Evolutionary conservation across 2,113 vertebrate genomes (phyloP).

Genomic region (Gambusia affinis): DNA sequence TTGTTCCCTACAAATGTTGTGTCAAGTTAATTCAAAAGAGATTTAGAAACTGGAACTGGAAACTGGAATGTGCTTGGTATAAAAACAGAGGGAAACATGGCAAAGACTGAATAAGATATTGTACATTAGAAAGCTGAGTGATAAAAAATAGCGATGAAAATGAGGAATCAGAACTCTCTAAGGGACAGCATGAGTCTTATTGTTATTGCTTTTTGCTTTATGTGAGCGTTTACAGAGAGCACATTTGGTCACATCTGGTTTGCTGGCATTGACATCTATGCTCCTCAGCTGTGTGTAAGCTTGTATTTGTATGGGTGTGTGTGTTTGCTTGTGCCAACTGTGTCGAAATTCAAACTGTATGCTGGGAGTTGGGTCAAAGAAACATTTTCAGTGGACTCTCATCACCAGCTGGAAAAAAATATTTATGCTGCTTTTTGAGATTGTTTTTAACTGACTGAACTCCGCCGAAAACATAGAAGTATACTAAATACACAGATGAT

Average conservation of each 20-base stretch:
- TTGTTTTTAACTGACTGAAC: neutral
- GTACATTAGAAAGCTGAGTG: neutral
- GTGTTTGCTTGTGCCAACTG: slow-evolving; percentile 22
- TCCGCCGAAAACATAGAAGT: too few species aligned
- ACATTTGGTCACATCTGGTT: slow-evolving; percentile 38
- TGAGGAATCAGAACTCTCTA: neutral
- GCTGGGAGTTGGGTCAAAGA: slow-evolving; percentile 35
- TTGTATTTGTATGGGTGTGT: slow-evolving; percentile 24
- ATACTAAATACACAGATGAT: too few species aligned
- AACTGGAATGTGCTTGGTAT: neutral
- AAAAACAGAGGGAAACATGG: neutral
- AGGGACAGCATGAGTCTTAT: neutral
- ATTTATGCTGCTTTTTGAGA: slow-evolving; percentile 13
- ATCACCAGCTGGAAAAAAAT: slow-evolving; percentile 6
- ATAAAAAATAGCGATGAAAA: neutral
- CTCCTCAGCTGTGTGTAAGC: slow-evolving; percentile 49
- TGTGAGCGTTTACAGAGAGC: neutral
- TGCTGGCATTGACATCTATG: slow-evolving; percentile 26
- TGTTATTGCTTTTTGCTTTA: too few species aligned
- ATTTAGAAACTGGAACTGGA: neutral
- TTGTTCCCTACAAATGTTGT: neutral
- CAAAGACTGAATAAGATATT: neutral
- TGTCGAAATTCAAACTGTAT: slow-evolving; percentile 30
- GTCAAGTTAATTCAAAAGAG: neutral
- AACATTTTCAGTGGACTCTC: slow-evolving; percentile 20